Conservation (phyloP, 1,140 invertebrate species). For the Battus philenor region DNA sequence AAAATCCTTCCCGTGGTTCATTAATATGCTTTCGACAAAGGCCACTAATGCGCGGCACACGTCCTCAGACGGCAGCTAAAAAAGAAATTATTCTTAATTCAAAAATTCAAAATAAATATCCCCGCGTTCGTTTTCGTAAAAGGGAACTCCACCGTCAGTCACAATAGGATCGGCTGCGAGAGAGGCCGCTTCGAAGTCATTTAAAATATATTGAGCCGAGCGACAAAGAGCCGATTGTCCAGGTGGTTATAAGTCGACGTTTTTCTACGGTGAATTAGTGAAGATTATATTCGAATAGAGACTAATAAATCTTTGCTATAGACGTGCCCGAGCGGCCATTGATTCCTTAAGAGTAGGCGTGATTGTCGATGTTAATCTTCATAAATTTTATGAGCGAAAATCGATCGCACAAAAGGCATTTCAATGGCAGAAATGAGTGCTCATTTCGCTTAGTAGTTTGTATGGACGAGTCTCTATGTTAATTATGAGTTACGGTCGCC, state of each 20-base stretch:
- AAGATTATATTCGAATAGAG: constrained; percentile 60
- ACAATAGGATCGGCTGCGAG: constrained; percentile 47
- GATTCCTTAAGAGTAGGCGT: constrained; percentile 53
- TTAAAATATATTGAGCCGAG: constrained; percentile 66
- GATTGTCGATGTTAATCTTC: constrained; percentile 54
- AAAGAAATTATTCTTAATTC: constrained; percentile 69
- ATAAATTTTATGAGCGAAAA: constrained; percentile 59
- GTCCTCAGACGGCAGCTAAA: constrained; percentile 61
- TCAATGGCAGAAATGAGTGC: constrained; percentile 23
- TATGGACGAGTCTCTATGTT: constrained; percentile 25
- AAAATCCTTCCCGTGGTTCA: constrained; percentile 37
- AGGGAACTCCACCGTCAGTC: constrained; percentile 45
- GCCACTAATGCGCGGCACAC: constrained; percentile 66
- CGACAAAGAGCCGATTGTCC: constrained; percentile 58
- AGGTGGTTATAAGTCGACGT: constrained; percentile 50
- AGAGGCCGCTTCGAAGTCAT: constrained; percentile 55
- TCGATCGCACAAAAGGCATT: constrained; percentile 35
- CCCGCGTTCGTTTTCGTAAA: constrained; percentile 45
- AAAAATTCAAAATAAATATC: constrained; percentile 49
- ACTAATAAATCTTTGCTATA: constrained; percentile 62
- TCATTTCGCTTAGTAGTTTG: constrained; percentile 41
- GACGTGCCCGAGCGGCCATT: constrained; percentile 41
- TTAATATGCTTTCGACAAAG: constrained; percentile 57
- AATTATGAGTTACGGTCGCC: constrained; percentile 28
- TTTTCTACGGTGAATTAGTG: constrained; percentile 67